phyloP scores from a whole-genome alignment of 2,888 invertebrate species.

The Caradrina kadenii region DNA sequence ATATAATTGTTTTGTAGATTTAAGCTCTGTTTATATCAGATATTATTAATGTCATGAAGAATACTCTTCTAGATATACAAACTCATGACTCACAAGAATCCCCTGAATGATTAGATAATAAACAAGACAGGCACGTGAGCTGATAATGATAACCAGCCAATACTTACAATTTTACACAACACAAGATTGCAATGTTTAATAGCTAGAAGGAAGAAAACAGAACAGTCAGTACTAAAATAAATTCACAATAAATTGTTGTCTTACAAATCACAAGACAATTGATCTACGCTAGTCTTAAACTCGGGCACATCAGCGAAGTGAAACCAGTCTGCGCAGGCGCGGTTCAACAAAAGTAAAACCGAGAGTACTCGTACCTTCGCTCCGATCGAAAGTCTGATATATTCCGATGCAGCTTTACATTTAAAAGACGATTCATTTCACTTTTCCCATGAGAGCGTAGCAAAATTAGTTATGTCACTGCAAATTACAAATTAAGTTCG shows the following conservation, averaged over 20 bases:
- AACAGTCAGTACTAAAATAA: constrained; percentile 37
- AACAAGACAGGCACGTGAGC: neutral
- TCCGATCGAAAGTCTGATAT: constrained; percentile 72
- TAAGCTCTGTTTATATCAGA: neutral
- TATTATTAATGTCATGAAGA: neutral
- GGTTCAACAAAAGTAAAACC: constrained; percentile 70
- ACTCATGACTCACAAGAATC: constrained; percentile 27
- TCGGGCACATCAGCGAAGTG: constrained; percentile 59
- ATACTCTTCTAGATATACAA: neutral
- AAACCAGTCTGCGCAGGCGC: constrained; percentile 61
- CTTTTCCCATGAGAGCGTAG: constrained; percentile 63
- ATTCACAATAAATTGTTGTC: constrained; percentile 49
- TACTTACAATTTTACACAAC: constrained; percentile 15
- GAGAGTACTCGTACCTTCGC: constrained; percentile 61
- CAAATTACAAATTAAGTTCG: constrained; percentile 36
- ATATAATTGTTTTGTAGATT: neutral
- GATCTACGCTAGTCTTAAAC: constrained; percentile 52
- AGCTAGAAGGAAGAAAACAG: neutral
- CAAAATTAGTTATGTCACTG: constrained; percentile 47
- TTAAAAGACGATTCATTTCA: constrained; percentile 59
- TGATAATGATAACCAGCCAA: constrained; percentile 26
- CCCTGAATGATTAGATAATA: constrained; percentile 18
- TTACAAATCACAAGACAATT: constrained; percentile 50
- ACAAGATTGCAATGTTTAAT: neutral
- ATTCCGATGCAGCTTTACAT: constrained; percentile 58